A percentile compares a stretch with the other conserved stretches of the same genome.
phyloP scores from a whole-genome alignment of 2,888 invertebrate species.

The Leptinotarsa juncta region DNA sequence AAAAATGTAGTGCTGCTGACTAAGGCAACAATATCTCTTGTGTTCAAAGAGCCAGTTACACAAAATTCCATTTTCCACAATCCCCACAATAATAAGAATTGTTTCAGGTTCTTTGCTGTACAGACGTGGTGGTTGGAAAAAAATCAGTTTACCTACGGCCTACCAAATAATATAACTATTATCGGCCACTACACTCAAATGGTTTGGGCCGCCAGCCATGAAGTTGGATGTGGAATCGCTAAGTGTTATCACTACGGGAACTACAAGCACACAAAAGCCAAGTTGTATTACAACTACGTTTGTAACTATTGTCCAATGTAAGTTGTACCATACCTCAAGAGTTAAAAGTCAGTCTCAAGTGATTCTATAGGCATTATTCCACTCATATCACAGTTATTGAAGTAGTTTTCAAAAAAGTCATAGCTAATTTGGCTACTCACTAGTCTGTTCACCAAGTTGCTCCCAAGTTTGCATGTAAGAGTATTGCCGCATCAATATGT shows the following conservation, averaged over 20 bases:
- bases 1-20: too few relatives aligned
- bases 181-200: slow-evolving; percentile 87
- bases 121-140: slow-evolving; percentile 84
- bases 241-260: slow-evolving; percentile 68
- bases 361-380: too few relatives aligned
- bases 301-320: slow-evolving; percentile 89
- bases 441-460: too few relatives aligned
- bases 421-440: too few relatives aligned
- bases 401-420: too few relatives aligned
- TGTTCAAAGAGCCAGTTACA: too few relatives aligned
- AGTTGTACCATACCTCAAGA: slow-evolving; percentile 57
- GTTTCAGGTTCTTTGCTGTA: slow-evolving; percentile 80
- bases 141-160: slow-evolving; percentile 79
- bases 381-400: too few relatives aligned
- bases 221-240: slow-evolving; percentile 81
- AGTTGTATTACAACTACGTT: slow-evolving; percentile 81
- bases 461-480: too few relatives aligned
- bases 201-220: slow-evolving; percentile 84
- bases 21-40: too few relatives aligned
- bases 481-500: too few relatives aligned
- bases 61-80: too few relatives aligned
- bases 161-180: slow-evolving; percentile 69
- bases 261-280: slow-evolving; percentile 62
- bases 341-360: too few relatives aligned
- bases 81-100: background rate